A percentile compares a stretch with the other conserved stretches of the same genome.
Conservation (phyloP, 2,113 vertebrate species). For the Crotalus viridis region DNA sequence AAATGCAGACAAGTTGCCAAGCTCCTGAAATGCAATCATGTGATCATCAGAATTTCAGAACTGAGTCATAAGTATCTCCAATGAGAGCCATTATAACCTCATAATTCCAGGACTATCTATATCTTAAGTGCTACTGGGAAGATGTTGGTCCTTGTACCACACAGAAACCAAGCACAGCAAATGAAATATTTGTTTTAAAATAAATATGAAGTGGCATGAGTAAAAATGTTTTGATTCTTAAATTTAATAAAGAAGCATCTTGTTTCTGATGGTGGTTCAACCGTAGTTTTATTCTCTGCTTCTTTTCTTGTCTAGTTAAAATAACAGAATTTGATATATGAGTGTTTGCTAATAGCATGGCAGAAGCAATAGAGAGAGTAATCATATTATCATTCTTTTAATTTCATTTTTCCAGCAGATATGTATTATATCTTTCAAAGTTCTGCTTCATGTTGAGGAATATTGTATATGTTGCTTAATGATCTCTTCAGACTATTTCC, state of each 20-base stretch:
- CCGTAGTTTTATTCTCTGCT: slow-evolving; percentile 3
- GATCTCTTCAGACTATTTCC: neutral
- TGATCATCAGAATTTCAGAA: neutral
- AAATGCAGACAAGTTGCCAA: neutral
- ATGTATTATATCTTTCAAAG: slow-evolving; percentile 18
- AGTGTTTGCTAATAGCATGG: slow-evolving; percentile 1
- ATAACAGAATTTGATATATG: slow-evolving; percentile 1
- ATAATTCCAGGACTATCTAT: neutral
- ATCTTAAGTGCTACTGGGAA: neutral
- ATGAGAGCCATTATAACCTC: neutral
- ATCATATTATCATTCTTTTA: slow-evolving; percentile 32
- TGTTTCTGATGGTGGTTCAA: slow-evolving; percentile 7
- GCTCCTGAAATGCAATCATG: neutral
- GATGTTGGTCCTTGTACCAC: neutral
- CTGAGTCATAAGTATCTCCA: neutral
- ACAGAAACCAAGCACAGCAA: neutral
- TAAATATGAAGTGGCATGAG: neutral
- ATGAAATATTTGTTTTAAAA: neutral
- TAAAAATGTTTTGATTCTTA: neutral
- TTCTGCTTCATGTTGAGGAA: neutral
- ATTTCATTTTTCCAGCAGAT: slow-evolving; percentile 18
- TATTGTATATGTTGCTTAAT: slow-evolving; percentile 4
- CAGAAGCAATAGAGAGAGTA: slow-evolving; percentile 9
- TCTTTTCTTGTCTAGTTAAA: neutral
- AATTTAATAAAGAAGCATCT: slow-evolving; percentile 3